phyloP scores from a whole-genome alignment of 2,113 vertebrate genomes.

The Aldabrachelys gigantea region DNA sequence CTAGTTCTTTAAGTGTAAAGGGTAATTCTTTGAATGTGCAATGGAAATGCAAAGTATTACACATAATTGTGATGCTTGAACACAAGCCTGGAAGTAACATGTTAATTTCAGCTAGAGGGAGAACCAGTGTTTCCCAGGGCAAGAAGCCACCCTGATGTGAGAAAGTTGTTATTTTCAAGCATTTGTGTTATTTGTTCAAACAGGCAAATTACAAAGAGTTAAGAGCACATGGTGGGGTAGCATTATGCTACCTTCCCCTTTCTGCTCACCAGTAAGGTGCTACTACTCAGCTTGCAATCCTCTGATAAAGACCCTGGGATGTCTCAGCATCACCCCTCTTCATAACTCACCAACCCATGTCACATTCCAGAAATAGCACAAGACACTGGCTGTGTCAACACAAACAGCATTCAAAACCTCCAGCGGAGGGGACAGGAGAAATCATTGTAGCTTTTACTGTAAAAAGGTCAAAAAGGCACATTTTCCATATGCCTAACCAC shows the following conservation, averaged over 20 bases:
- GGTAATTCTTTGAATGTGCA: no score
- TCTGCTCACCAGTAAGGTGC: background rate
- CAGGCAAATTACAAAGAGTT: background rate
- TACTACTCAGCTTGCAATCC: background rate
- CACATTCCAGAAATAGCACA: background rate
- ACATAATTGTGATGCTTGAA: background rate
- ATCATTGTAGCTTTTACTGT: background rate
- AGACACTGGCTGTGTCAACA: background rate
- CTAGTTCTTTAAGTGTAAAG: background rate
- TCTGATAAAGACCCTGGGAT: background rate
- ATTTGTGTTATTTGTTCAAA: background rate
- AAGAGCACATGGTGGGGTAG: background rate
- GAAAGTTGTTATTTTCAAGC: background rate
- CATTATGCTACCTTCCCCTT: background rate
- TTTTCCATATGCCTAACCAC: background rate
- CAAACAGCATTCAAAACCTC: background rate
- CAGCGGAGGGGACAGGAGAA: no score
- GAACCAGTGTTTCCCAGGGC: background rate
- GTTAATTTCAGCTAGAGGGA: background rate
- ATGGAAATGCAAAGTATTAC: background rate
- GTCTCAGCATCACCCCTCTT: accelerated
- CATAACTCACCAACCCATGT: background rate
- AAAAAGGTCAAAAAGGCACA: background rate
- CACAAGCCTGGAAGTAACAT: background rate
- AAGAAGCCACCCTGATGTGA: background rate